Evolutionary conservation across 92 coral and sea anemone genomes (phyloP), one percentile per base, ranked within the genome.

Genomic region (Phymanthus crucifer): DNA sequence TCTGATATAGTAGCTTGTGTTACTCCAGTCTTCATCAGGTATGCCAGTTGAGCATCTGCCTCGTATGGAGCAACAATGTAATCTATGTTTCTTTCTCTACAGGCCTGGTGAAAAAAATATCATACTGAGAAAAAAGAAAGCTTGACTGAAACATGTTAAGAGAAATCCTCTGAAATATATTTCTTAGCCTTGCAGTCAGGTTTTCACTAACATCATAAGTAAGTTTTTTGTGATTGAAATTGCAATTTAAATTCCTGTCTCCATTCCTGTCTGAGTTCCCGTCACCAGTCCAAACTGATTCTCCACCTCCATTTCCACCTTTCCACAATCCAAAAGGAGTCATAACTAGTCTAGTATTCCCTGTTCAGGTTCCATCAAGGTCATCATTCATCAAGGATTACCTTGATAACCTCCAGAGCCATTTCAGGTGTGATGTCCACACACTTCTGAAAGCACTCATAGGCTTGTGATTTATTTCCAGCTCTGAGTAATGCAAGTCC

Each of bases 1-100:
- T 96, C 99, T 29, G 98, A 90, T 64, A 96, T 91, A 17, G 86
- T 85, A 32, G 87, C 89, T 40, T 93, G 96, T 1, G 90, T 85
- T 48, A 91, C 78, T 32, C 93, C 93, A 12, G 80, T 76, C 77
- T 96, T 96, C 91, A 89, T 89, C 32, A 96, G 88, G 78, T 93
- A 96, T 57, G 94, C 92, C 21, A 96, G 87, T 52, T 96, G 99
- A 45, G 99, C 95, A 37, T 96, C 99, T n/a, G 99, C 99, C 46
- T 96, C 99, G 66, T 96, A 96, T n/a, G 99, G 99, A 43, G 99
- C 99, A 37, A 96, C 99, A 35, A 96, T 78, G 52, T 97, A 96
- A 78, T 96, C 97, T 19, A 96, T 95, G n/a, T 93, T 93, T 71
- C 85, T 91, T 74, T 88, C 89, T 58, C 98, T 80, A 65, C 99